A percentile compares a stretch with the other conserved stretches of the same genome.
Conservation (phyloP, 2,113 vertebrate species). For the Cochlearius cochlearius region DNA sequence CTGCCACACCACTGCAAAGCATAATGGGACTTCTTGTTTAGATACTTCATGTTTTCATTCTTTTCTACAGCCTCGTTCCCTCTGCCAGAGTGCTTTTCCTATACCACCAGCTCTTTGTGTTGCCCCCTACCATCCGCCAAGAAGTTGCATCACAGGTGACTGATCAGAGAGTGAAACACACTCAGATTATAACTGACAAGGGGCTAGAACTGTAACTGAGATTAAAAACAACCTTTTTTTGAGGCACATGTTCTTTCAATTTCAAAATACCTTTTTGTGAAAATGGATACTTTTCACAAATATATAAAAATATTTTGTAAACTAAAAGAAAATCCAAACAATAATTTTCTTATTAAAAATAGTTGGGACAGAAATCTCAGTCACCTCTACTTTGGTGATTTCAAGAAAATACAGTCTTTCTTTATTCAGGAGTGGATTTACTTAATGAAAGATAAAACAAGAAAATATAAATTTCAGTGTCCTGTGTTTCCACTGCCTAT, state of each 20-base stretch:
- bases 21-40: neutral
- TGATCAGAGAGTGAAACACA: neutral
- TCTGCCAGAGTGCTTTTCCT: neutral
- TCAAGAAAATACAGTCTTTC: neutral
- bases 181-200: neutral
- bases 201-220: neutral
- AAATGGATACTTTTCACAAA: neutral
- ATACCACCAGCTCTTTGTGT: neutral
- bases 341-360: neutral
- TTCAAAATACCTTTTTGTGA: neutral
- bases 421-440: neutral
- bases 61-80: neutral
- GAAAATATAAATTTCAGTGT: neutral
- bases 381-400: neutral
- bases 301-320: neutral
- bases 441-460: neutral
- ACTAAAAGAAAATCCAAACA: neutral
- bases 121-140: neutral
- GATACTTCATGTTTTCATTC: neutral
- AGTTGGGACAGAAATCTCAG: neutral
- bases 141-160: neutral
- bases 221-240: neutral
- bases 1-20: neutral
- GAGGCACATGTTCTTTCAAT: neutral
- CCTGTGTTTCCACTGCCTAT: neutral